phyloP scores from a whole-genome alignment of 2,888 invertebrate species.

The Oscheius onirici region DNA sequence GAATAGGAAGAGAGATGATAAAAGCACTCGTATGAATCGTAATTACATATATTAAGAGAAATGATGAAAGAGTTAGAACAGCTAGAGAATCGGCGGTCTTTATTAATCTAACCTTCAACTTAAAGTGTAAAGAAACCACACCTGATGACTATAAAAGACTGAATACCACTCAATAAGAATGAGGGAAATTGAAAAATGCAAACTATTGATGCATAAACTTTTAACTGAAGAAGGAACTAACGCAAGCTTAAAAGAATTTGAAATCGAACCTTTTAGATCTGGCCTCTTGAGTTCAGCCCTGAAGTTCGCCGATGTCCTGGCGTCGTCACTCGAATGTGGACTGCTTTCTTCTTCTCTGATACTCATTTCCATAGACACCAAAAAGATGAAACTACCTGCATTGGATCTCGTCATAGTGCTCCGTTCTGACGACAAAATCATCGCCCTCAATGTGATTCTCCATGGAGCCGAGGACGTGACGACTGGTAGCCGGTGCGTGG shows the following conservation, averaged over 20 bases:
- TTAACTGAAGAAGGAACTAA: not conserved
- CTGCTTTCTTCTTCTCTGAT: constrained; percentile 20
- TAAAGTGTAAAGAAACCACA: too few relatives aligned
- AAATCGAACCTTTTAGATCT: constrained; percentile 55
- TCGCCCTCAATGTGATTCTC: constrained; percentile 11
- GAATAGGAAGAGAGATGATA: too few relatives aligned
- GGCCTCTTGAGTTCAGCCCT: constrained; percentile 50
- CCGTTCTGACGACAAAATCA: not conserved
- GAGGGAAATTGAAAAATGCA: too few relatives aligned
- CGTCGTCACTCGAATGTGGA: constrained; percentile 23
- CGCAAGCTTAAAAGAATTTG: too few relatives aligned
- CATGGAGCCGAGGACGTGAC: constrained; percentile 11
- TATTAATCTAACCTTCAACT: too few relatives aligned
- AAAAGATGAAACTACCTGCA: constrained; percentile 1
- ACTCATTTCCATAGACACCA: not conserved
- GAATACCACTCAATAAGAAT: too few relatives aligned
- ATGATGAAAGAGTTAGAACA: too few relatives aligned
- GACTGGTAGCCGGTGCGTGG: constrained; percentile 10
- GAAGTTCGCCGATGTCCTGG: constrained; percentile 12
- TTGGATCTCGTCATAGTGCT: constrained; percentile 26
- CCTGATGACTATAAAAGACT: too few relatives aligned
- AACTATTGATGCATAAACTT: too few relatives aligned
- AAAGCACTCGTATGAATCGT: too few relatives aligned
- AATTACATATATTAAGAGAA: too few relatives aligned
- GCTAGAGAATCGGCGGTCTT: too few relatives aligned